Conservation (phyloP, 2,888 invertebrate genomes). For the Polietes domitor region DNA sequence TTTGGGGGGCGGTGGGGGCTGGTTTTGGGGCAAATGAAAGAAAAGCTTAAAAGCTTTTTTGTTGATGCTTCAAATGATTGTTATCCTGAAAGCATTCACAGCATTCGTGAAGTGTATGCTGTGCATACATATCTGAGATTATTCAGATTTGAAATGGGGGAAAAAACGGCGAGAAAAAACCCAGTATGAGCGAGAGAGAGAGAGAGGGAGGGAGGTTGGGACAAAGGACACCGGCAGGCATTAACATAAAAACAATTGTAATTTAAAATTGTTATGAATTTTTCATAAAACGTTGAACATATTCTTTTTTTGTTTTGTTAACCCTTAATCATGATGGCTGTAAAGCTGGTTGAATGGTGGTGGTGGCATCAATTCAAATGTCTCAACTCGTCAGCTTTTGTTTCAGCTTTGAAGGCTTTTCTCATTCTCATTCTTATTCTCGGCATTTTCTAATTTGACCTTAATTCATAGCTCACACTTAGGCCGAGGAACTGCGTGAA, state of each 20-base stretch:
- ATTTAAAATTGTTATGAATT: slow-evolving; percentile 3
- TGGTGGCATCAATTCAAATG: not conserved
- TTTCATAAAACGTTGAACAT: not conserved
- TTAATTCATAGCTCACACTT: slow-evolving; percentile 10
- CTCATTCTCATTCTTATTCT: not conserved
- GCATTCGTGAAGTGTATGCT: not conserved
- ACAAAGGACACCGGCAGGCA: not conserved
- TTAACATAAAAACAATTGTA: not conserved
- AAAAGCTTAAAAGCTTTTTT: slow-evolving; percentile 29
- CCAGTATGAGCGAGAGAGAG: too few relatives aligned
- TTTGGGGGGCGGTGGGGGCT: too few relatives aligned
- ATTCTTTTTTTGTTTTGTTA: slow-evolving; percentile 2
- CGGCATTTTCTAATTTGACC: slow-evolving; percentile 5
- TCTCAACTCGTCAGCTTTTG: not conserved
- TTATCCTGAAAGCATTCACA: not conserved
- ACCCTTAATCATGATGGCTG: not conserved
- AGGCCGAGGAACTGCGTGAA: not conserved
- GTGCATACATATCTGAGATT: slow-evolving; percentile 7
- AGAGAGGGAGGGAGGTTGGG: not conserved
- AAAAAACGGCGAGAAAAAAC: not conserved
- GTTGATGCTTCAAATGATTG: not conserved
- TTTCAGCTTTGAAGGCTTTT: not conserved
- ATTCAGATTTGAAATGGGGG: slow-evolving; percentile 4
- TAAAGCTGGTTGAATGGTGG: not conserved
- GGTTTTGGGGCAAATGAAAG: not conserved